Evolutionary conservation across 1,140 invertebrate genomes (phyloP), one percentile per base, ranked within the genome.

Genomic region (Ericerus pela): DNA sequence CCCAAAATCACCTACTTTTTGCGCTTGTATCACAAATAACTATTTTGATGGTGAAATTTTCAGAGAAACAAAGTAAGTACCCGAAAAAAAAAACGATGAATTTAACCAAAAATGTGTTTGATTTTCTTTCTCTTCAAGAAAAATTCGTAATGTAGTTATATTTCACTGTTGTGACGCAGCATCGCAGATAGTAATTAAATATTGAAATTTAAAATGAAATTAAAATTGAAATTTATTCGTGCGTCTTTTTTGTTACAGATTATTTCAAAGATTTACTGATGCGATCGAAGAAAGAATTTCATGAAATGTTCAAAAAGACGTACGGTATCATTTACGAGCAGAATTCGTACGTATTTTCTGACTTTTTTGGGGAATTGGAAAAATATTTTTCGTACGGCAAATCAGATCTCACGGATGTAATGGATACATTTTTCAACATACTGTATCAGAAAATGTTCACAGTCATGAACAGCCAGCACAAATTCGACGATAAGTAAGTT

Each of bases 371-470:
- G 58, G 81, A 94, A 63, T 73, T 98, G 59, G 88, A 93, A 66
- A 80, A 78, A 60, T 98, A 96, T 68, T 96, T 94, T 72, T 73
- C 76, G 2, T 80, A 79, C 58, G 90, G 90, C 16, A 73, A 82
- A 62, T 78, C 86, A 10, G 81, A 93, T 67, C 77, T 97, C 11
- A 77, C 83, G 30, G 80, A 82, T 16, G 83, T 86, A 18, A 83
- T 97, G 81, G 86, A 96, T 61, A 79, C 79, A 55, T 98, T 98
- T 73, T 98, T 97, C 73, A 82, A 79, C 52, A 84, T 81, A 3
- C 78, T 97, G 0, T 93, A 96, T 67, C 84, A 93, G 69, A 90
- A 88, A 67, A 96, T 98, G 91, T 97, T 97, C 71, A 84, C 80
- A 0, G 89, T 96, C 24, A 73, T 96, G 57, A 96, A 97, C 70